A percentile compares a stretch with the other conserved stretches of the same genome.
phyloP scores from a whole-genome alignment of 1,140 invertebrate species.

The Nomia melanderi region DNA sequence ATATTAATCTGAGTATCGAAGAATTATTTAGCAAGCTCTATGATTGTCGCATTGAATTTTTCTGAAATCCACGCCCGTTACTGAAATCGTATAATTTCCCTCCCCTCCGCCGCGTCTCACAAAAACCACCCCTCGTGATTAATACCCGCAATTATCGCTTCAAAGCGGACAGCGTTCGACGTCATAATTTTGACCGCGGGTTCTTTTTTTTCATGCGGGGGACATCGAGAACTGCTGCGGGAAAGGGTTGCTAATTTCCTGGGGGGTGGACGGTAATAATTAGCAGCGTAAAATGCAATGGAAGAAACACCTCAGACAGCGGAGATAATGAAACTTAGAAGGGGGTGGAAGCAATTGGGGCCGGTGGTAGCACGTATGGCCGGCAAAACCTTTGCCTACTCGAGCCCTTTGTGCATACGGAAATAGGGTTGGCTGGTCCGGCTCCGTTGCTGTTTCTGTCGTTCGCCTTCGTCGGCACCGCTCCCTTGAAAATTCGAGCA shows the following conservation, averaged over 20 bases:
- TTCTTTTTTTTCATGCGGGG: no score
- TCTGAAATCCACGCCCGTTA: no score
- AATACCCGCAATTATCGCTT: not conserved
- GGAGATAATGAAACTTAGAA: constrained; percentile 56
- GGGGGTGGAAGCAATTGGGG: constrained; percentile 41
- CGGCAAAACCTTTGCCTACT: constrained; percentile 56
- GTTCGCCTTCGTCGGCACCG: constrained; percentile 5
- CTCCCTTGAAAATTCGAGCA: not conserved
- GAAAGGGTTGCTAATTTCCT: constrained; percentile 5
- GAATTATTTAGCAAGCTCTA: no score
- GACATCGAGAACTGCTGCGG: not conserved
- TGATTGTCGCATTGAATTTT: no score
- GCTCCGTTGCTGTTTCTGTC: constrained; percentile 13
- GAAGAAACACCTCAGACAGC: constrained; percentile 66
- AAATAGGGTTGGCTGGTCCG: constrained; percentile 59
- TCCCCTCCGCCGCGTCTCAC: no score
- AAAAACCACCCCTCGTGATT: not conserved
- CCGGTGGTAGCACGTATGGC: constrained; percentile 59
- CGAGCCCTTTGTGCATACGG: constrained; percentile 69
- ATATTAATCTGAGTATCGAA: no score
- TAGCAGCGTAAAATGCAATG: constrained; percentile 56
- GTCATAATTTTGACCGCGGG: not conserved
- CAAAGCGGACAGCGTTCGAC: not conserved
- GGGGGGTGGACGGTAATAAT: constrained; percentile 54
- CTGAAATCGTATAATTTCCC: no score